Evolutionary conservation across 2,113 vertebrate genomes (phyloP).

Genomic region (Neogobius melanostomus): DNA sequence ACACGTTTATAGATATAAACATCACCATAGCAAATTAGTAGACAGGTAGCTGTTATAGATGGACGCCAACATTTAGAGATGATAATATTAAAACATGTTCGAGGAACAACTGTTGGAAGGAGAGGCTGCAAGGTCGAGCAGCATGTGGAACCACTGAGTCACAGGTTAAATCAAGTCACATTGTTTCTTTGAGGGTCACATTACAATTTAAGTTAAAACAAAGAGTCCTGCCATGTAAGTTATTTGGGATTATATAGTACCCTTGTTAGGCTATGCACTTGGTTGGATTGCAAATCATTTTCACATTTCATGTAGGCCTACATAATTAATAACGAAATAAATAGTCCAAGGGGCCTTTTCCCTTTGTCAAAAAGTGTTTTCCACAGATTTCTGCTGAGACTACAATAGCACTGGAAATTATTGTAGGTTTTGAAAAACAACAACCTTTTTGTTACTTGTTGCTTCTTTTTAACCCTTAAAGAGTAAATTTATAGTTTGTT

Average conservation of each 20-base stretch:
- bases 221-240: constrained; percentile 4
- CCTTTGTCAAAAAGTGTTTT: too few relatives aligned
- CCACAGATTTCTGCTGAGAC: too few relatives aligned
- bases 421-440: too few relatives aligned
- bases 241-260: not conserved
- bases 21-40: not conserved
- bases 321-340: too few relatives aligned
- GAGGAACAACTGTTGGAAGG: constrained; percentile 52
- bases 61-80: constrained; percentile 46
- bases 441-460: too few relatives aligned
- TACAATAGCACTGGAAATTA: too few relatives aligned
- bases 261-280: not conserved
- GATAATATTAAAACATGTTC: constrained; percentile 9
- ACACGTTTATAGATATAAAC: not conserved
- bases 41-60: constrained; percentile 15
- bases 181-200: constrained; percentile 35
- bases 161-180: constrained; percentile 55
- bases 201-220: constrained; percentile 30
- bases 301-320: too few relatives aligned
- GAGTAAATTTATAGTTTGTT: too few relatives aligned
- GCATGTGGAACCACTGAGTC: constrained; percentile 57
- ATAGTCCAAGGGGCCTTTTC: too few relatives aligned
- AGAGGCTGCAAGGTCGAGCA: constrained; percentile 37
- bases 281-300: too few relatives aligned
- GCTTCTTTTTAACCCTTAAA: too few relatives aligned